A percentile compares a stretch with the other conserved stretches of the same genome.
Evolutionary conservation across 2,888 invertebrate species (phyloP).

Genomic region (Scaeva pyrastri): DNA sequence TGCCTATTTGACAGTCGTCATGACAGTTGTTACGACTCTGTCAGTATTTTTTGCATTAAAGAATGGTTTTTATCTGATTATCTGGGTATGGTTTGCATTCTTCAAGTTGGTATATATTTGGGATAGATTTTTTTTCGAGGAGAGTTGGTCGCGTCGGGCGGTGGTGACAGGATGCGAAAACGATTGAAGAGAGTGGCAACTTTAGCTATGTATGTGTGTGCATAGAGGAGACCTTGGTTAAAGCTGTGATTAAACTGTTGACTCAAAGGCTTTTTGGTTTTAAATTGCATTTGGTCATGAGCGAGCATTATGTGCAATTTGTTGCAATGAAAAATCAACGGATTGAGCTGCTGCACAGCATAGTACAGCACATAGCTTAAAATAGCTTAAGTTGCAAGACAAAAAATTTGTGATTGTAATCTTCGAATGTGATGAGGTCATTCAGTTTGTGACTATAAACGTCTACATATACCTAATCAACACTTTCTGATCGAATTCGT

Average conservation of each 20-base stretch:
- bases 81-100: conserved; percentile 17
- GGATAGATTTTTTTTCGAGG: not conserved
- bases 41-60: conserved; percentile 36
- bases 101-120: conserved; percentile 1
- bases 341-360: conserved; percentile 44
- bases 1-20: conserved; percentile 60
- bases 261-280: conserved; percentile 59
- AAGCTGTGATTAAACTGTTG: conserved; percentile 46
- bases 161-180: conserved; percentile 55
- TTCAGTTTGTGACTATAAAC: not conserved
- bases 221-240: conserved; percentile 50
- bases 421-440: conserved; percentile 66
- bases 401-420: conserved; percentile 59
- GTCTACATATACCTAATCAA: not conserved
- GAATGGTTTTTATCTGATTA: conserved; percentile 64
- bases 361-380: not conserved
- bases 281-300: conserved; percentile 67
- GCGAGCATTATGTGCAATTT: conserved; percentile 70
- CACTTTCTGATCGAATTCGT: not conserved
- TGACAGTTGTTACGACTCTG: conserved; percentile 30
- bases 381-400: conserved; percentile 2
- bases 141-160: not conserved
- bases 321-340: conserved; percentile 45
- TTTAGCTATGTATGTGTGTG: not conserved
- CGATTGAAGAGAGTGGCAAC: conserved; percentile 55